Evolutionary conservation across 2,797 vertebrate species (phyloP).

Genomic region (Sphenopsis melanotis): DNA sequence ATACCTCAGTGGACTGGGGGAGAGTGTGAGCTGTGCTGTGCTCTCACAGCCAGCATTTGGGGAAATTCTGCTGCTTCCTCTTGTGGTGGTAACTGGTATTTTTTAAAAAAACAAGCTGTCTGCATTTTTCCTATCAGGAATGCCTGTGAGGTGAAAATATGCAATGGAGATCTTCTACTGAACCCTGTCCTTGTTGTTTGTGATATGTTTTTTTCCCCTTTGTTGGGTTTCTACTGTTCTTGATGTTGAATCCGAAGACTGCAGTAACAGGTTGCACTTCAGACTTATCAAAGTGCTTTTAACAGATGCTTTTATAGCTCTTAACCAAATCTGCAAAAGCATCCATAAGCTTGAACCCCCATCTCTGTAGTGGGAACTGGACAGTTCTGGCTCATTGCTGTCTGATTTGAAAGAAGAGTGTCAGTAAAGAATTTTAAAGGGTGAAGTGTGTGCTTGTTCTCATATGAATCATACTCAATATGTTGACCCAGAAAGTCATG

Average conservation of each 20-base stretch:
- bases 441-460: neutral
- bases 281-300: neutral
- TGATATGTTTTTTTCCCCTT: neutral
- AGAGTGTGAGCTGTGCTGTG: neutral
- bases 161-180: neutral
- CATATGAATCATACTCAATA: neutral
- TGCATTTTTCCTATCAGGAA: neutral
- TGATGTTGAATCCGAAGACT: neutral
- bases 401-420: neutral
- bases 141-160: neutral
- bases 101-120: neutral
- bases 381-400: neutral
- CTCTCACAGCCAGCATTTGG: neutral
- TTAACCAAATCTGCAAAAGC: neutral
- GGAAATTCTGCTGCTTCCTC: conserved; percentile 12
- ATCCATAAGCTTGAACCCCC: neutral
- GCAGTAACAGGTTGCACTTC: neutral
- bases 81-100: conserved; percentile 23
- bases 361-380: neutral
- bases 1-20: neutral
- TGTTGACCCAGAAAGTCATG: neutral
- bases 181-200: neutral
- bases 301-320: neutral
- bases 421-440: neutral
- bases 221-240: neutral